phyloP scores from a whole-genome alignment of 2,797 vertebrate genomes.

The Nyctibius grandis region DNA sequence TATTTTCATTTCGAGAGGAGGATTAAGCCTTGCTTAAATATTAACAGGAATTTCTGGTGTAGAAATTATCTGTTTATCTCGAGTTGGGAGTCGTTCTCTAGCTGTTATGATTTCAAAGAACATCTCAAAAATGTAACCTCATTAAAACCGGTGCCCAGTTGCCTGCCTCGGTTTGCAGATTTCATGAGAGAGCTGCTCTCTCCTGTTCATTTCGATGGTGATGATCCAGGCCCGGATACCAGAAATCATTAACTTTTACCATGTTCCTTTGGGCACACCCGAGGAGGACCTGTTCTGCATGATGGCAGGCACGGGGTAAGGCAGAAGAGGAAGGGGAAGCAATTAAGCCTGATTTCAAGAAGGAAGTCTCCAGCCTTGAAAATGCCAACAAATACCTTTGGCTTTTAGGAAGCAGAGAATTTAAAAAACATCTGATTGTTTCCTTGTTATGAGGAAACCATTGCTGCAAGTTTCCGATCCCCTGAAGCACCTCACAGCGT shows the following conservation, averaged over 20 bases:
- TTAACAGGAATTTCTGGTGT: background rate
- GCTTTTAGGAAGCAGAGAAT: background rate
- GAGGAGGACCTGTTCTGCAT: background rate
- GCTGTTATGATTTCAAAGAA: conserved; percentile 2
- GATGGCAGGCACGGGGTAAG: background rate
- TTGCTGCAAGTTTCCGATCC: background rate
- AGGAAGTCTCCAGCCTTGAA: background rate
- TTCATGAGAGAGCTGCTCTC: background rate
- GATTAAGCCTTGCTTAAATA: background rate
- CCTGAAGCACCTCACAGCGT: rapidly evolving
- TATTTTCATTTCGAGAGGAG: background rate
- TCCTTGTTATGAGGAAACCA: background rate
- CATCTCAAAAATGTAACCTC: background rate
- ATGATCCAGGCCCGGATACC: background rate
- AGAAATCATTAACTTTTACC: background rate
- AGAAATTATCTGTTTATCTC: conserved; percentile 15
- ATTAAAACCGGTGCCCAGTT: background rate
- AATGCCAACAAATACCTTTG: background rate
- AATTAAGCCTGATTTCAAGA: background rate
- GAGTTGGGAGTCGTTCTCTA: background rate
- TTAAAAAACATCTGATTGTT: background rate
- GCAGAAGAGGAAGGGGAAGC: background rate
- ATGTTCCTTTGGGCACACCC: background rate
- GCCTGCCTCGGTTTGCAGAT: background rate
- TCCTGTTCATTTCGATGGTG: rapidly evolving